Percentiles rank a stretch among this genome's conserved stretches.
Conservation (phyloP, 2,888 invertebrate species). For the Tubiluchus corallicola region DNA sequence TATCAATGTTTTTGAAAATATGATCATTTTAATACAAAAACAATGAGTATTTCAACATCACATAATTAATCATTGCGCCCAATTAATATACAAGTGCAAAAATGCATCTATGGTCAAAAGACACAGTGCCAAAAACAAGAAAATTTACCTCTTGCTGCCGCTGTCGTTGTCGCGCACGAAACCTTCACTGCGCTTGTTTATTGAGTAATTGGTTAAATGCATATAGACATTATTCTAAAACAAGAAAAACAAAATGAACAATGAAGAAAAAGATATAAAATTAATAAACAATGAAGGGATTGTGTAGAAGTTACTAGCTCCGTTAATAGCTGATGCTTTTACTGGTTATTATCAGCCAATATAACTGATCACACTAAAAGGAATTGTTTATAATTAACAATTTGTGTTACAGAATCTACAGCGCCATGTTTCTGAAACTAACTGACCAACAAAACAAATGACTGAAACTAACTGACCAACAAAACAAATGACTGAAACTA, state of each 20-base stretch:
- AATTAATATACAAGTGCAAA: slow-evolving; percentile 39
- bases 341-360: too few species aligned
- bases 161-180: slow-evolving; percentile 64
- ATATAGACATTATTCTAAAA: slow-evolving; percentile 56
- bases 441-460: too few species aligned
- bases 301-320: too few species aligned
- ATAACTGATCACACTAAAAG: too few species aligned
- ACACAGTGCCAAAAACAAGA: not conserved
- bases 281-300: not conserved
- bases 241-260: not conserved
- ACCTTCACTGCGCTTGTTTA: slow-evolving; percentile 71
- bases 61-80: slow-evolving; percentile 49
- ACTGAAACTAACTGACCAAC: too few species aligned
- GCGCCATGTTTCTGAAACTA: too few species aligned
- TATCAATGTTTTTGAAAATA: not conserved
- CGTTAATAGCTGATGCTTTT: not conserved
- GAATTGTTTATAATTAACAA: too few species aligned
- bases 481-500: too few species aligned
- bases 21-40: slow-evolving; percentile 7
- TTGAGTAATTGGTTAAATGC: slow-evolving; percentile 85
- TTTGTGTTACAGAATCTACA: too few species aligned
- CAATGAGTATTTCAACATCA: too few species aligned
- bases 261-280: too few species aligned
- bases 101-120: not conserved
- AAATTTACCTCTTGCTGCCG: slow-evolving; percentile 59